These are phyloP conservation scores for Myripristis jacobus DNA, from an alignment of 2,797 vertebrate species.

Conservation along the genomic window DNA sequence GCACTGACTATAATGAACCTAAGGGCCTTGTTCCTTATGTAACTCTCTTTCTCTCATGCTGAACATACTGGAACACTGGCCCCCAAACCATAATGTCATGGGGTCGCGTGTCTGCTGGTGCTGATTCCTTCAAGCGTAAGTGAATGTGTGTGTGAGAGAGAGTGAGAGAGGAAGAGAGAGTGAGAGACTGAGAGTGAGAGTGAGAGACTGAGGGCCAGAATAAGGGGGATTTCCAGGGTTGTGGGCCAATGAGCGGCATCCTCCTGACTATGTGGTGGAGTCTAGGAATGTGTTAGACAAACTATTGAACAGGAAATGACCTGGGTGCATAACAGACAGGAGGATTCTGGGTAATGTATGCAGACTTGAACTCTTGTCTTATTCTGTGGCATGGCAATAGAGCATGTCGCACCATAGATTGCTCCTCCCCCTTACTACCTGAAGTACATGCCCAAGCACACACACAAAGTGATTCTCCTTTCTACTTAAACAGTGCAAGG, in stretches of 20 bases:
- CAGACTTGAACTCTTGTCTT: conserved; percentile 25
- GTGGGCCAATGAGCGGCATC: conserved; percentile 70
- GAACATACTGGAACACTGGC: neutral
- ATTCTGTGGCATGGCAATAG: conserved; percentile 36
- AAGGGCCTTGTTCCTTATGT: neutral
- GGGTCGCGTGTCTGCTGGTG: conserved; percentile 31
- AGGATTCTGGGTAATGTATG: conserved; percentile 77
- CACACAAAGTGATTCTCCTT: neutral
- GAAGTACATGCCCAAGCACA: conserved; percentile 6
- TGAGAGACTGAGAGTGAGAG: neutral
- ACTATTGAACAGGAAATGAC: conserved; percentile 78
- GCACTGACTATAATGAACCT: conserved; percentile 1
- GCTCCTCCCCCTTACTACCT: conserved; percentile 25
- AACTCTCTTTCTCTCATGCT: neutral
- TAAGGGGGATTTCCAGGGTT: conserved; percentile 72
- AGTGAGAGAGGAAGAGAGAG: neutral
- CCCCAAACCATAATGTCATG: conserved; percentile 18
- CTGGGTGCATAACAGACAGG: conserved; percentile 59
- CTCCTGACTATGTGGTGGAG: conserved; percentile 66
- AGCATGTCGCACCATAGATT: conserved; percentile 40
- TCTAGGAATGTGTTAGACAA: conserved; percentile 78
- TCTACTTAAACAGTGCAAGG: neutral
- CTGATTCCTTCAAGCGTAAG: conserved; percentile 32
- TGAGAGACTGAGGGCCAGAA: conserved; percentile 39
- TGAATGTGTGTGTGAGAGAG: conserved; percentile 15